Percentiles rank a stretch among this genome's conserved stretches.
phyloP scores from a whole-genome alignment of 30 jellyfish, hydroid and myxozoan species.

The Hydractinia symbiolongicarpus region DNA sequence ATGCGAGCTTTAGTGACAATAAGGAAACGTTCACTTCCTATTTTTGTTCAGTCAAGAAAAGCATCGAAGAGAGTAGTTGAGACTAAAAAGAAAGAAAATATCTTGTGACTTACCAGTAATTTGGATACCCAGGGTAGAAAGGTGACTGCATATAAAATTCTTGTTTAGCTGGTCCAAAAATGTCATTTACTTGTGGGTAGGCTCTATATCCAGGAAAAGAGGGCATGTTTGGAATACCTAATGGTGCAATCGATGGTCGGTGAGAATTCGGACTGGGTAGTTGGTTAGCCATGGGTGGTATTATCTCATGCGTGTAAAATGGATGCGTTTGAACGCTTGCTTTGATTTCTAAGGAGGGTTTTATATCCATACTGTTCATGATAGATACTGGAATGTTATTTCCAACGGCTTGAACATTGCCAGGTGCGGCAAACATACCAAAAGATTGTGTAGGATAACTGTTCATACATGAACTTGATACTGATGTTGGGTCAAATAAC shows the following conservation, averaged over 20 bases:
- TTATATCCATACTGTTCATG: conserved; percentile 20
- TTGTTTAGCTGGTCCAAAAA: conserved; percentile 63
- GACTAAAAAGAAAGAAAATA: too few relatives aligned
- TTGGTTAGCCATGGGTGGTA: conserved; percentile 21
- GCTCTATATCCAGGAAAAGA: conserved; percentile 51
- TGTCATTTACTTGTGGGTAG: conserved; percentile 79
- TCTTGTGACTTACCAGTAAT: conserved; percentile 62
- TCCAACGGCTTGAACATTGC: background rate
- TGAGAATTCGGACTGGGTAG: conserved; percentile 38
- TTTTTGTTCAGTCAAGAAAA: background rate
- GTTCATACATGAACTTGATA: background rate
- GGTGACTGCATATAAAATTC: conserved; percentile 90
- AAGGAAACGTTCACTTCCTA: too few relatives aligned
- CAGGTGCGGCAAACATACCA: conserved; percentile 6
- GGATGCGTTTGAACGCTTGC: conserved; percentile 11
- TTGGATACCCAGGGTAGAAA: conserved; percentile 79
- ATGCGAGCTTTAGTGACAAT: too few relatives aligned
- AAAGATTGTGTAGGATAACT: conserved; percentile 26
- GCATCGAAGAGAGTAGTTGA: background rate
- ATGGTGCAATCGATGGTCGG: conserved; percentile 17
- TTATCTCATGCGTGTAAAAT: conserved; percentile 20
- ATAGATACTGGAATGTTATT: background rate
- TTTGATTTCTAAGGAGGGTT: conserved; percentile 20
- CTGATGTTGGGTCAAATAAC: conserved; percentile 22
- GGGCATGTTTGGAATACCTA: conserved; percentile 1